Base-by-base conservation (phyloP, 2,888 invertebrate genomes). In the Cheilosia variabilis region DNA sequence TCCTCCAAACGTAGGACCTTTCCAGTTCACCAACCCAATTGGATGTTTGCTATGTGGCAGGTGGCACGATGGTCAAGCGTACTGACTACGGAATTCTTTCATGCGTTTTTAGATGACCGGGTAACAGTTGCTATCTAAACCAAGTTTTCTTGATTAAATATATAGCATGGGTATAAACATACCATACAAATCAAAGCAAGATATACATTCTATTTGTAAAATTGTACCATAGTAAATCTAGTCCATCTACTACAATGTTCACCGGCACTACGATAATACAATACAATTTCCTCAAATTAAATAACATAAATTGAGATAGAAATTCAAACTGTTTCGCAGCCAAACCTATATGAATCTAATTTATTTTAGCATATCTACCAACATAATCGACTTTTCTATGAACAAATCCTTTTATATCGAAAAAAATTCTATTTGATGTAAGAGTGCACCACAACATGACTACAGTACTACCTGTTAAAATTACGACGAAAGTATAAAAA, bases 401-500 rank as follows among this genome's bases (percentile, higher is more conserved):
- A 13, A 47, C 13, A 58, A 43, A 13, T 4, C 0, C 0, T 9
- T 13, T 24, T 1, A 27, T 10, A 31, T 52, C 22, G 17, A 4
- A 0, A 53, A 31, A 52, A 68, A 19, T 17, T 22, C 1, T 0
- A 9, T 2, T 10, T 24, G 31, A 43, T 19, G 15, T 0, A 0
- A 53, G 41, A 50, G 4, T 1, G 15, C 15, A 77, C 68, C 62
- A 72, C 87, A 87, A 78, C 79, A 79, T 88, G 68, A 81, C 87
- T 57, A 24, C 34, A 84, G 83, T 88, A 88, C 88, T 79, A 55
- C 87, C 87, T 69, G 55, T 88, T 89, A 89, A 89, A 89, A 89
- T 88, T 87, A 87, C 88, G 87, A 89, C 88, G 89, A 89, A 89
- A 89, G 89, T 90, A 90, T 90, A 89, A 87, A 90, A 90, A 88